phyloP scores from a whole-genome alignment of 2,797 vertebrate species.

The Hephaestus fuliginosus region DNA sequence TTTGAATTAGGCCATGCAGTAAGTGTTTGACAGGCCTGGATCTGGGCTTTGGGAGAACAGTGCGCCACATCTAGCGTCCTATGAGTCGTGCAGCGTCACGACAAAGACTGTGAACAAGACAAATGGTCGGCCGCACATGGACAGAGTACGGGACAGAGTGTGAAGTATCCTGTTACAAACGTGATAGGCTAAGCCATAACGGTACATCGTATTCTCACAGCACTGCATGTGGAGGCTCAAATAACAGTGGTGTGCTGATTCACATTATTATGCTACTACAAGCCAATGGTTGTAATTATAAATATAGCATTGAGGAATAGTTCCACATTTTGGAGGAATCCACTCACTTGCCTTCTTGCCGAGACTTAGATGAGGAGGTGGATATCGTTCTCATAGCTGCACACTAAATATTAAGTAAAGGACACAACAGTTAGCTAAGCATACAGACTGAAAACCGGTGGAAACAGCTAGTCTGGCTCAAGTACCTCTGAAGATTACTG shows the following conservation, averaged over 20 bases:
- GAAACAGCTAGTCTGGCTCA: neutral
- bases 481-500: neutral
- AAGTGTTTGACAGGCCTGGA: constrained; percentile 59
- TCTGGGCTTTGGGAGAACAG: constrained; percentile 47
- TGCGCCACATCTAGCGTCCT: constrained; percentile 27
- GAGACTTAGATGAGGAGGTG: neutral
- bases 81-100: constrained; percentile 56
- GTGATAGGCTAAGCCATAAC: constrained; percentile 63
- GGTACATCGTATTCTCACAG: constrained; percentile 71
- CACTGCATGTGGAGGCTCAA: constrained; percentile 40
- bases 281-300: constrained; percentile 31
- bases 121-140: constrained; percentile 65
- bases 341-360: neutral
- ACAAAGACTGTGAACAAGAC: constrained; percentile 68
- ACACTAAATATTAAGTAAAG: neutral
- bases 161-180: constrained; percentile 73
- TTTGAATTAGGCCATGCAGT: constrained; percentile 70
- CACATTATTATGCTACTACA: constrained; percentile 44
- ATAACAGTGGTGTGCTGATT: constrained; percentile 29
- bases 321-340: neutral
- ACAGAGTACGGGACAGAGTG: constrained; percentile 63
- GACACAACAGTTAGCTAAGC: neutral
- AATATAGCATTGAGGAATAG: neutral
- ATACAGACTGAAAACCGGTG: neutral
- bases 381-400: neutral